phyloP scores from a whole-genome alignment of 2,113 vertebrate species.

The Podocnemis expansa region DNA sequence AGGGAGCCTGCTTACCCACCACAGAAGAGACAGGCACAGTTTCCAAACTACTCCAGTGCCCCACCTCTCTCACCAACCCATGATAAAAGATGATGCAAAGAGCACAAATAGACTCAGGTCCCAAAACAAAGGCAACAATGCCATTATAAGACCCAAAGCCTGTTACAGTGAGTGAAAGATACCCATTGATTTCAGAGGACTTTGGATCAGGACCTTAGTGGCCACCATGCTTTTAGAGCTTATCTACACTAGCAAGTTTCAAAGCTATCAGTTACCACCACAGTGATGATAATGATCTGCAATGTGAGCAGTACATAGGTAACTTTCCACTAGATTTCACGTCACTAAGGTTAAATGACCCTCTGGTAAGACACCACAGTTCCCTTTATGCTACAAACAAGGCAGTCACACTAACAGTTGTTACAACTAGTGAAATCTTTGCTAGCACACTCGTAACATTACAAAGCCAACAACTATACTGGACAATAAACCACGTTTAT shows the following conservation, averaged over 20 bases:
- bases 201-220: not conserved
- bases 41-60: not conserved
- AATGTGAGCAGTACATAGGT: accelerated
- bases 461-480: not conserved
- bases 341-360: accelerated
- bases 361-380: not conserved
- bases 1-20: not conserved
- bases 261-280: not conserved
- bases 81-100: too few relatives aligned
- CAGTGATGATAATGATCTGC: not conserved
- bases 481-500: not conserved
- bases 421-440: not conserved
- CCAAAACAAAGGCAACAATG: not conserved
- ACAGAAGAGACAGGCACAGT: not conserved
- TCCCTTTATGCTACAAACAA: not conserved
- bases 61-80: too few relatives aligned
- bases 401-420: not conserved
- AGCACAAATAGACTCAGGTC: too few relatives aligned
- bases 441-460: not conserved
- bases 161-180: too few relatives aligned
- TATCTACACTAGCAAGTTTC: not conserved
- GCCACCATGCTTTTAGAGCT: not conserved
- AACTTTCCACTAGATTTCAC: accelerated
- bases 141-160: too few relatives aligned
- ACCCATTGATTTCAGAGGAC: not conserved